Base-by-base conservation (phyloP, 1,140 invertebrate species). In the Ectropis grisescens region DNA sequence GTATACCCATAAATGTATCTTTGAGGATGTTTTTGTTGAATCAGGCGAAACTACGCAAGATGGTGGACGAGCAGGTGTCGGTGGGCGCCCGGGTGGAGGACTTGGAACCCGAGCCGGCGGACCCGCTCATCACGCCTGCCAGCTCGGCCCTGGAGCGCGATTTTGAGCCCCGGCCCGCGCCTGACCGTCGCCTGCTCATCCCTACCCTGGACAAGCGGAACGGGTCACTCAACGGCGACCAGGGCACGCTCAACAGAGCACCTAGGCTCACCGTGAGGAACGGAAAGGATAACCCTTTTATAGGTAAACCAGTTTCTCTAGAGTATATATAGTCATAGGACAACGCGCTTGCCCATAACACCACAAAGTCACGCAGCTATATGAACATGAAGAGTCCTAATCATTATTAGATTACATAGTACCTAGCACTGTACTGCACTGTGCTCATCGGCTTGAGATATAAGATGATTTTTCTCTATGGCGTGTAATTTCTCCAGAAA, bases 1-100 rank as follows among this genome's bases (percentile, higher is more conserved):
- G n/a, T n/a, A n/a, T n/a, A n/a, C n/a, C n/a, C n/a, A n/a, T n/a
- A n/a, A n/a, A n/a, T n/a, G n/a, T n/a, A n/a, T n/a, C n/a, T n/a
- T n/a, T n/a, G n/a, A n/a, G n/a, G n/a, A n/a, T n/a, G n/a, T n/a
- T n/a, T n/a, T n/a, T n/a, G n/a, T n/a, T n/a, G n/a, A n/a, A n/a
- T 8, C 57, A 82, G 79, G 79, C 79, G 78, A 83, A 83, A 81
- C 76, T 83, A 36, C 76, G 82, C 54, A 83, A 82, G 47, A 83
- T 83, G 82, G 82, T 83, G 29, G 82, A 83, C 53, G 82, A 83
- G 57, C 80, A 83, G 54, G 69, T 83, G 44, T 75, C 78, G 36
- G 78, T 79, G 15, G 67, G 76, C 7, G 48, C 74, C 9, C 60
- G 78, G 25, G 70, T 70, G 7, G 78, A 82, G 7, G 79, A 83